Evolutionary conservation across 2,888 invertebrate genomes (phyloP).

Genomic region (Sipha maydis): DNA sequence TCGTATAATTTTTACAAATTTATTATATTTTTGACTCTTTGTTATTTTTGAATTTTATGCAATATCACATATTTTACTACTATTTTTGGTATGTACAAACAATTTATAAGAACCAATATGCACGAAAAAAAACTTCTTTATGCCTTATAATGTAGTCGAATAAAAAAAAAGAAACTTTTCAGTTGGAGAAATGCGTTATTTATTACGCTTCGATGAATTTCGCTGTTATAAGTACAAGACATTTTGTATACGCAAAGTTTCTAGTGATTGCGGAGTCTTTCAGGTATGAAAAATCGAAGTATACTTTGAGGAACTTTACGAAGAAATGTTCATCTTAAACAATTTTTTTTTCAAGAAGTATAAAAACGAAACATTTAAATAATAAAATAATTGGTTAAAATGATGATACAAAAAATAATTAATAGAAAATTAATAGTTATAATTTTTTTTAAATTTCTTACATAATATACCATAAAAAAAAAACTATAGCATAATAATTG

Average conservation of each 20-base stretch:
- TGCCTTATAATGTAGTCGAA: constrained; percentile 20
- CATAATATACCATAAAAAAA: too few species aligned
- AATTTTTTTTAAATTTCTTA: too few species aligned
- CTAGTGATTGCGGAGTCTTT: constrained; percentile 35
- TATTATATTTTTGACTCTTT: too few species aligned
- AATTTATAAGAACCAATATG: background rate
- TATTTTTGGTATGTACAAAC: background rate
- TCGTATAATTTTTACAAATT: too few species aligned
- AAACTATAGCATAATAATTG: too few species aligned
- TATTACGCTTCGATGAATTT: constrained; percentile 45
- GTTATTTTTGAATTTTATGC: background rate
- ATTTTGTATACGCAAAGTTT: constrained; percentile 52
- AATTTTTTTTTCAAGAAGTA: background rate
- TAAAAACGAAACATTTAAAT: background rate
- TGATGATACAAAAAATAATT: too few species aligned
- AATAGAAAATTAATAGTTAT: too few species aligned
- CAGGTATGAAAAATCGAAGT: constrained; percentile 48
- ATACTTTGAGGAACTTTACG: constrained; percentile 7
- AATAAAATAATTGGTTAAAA: too few species aligned
- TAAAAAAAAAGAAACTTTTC: constrained; percentile 41
- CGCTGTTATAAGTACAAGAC: constrained; percentile 36
- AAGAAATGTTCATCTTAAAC: background rate
- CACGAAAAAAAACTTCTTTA: background rate
- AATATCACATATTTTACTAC: background rate
- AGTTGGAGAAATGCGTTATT: constrained; percentile 46